Percentiles rank a stretch among this genome's conserved stretches.
Conservation (phyloP, 2,797 vertebrate genomes). For the Calcarius lapponicus region DNA sequence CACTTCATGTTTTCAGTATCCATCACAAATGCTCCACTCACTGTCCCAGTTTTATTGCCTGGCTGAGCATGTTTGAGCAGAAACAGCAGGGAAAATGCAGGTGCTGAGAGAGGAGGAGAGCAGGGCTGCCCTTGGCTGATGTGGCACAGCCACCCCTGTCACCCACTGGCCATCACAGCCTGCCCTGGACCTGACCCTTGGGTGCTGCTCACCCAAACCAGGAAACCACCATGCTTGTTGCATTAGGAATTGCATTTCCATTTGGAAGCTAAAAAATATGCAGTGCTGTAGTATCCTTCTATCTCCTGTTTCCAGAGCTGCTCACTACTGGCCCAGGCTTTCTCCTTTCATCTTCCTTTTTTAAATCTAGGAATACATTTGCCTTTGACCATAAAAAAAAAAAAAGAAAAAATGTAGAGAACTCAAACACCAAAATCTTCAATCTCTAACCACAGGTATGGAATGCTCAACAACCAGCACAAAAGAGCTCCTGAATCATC, state of each 20-base stretch:
- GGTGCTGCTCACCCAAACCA: neutral
- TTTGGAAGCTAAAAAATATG: neutral
- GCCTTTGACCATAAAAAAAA: neutral
- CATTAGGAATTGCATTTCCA: neutral
- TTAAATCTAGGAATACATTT: neutral
- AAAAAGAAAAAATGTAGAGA: neutral
- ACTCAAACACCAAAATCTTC: neutral
- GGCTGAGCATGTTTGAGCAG: neutral
- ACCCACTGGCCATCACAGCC: fast-evolving
- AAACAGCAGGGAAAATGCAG: fast-evolving
- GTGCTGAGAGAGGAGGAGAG: fast-evolving
- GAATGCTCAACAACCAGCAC: neutral
- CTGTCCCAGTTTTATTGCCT: neutral
- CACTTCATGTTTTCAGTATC: neutral
- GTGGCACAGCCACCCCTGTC: neutral
- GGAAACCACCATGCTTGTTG: neutral
- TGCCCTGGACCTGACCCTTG: fast-evolving
- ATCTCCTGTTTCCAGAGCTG: neutral
- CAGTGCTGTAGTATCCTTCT: neutral
- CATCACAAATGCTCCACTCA: neutral
- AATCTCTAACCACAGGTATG: neutral
- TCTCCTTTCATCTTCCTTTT: neutral
- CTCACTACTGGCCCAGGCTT: neutral
- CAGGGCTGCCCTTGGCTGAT: fast-evolving
- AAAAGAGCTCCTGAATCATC: neutral